phyloP scores from a whole-genome alignment of 2,888 invertebrate species.

The Thysanoteuthis rhombus region DNA sequence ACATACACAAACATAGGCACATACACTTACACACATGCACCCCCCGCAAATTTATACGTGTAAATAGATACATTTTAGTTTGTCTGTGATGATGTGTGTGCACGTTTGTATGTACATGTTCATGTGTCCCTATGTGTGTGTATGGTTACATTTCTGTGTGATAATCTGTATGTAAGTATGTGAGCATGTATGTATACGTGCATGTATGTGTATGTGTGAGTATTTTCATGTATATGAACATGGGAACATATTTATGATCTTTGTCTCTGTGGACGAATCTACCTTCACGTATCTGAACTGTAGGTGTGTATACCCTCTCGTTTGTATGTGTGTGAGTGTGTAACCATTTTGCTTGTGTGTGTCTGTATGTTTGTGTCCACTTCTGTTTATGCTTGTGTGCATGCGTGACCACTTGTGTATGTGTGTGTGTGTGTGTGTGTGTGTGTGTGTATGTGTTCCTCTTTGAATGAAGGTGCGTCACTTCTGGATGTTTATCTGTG shows the following conservation, averaged over 20 bases:
- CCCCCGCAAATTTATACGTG: too few relatives aligned
- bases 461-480: too few relatives aligned
- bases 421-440: not conserved
- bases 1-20: too few relatives aligned
- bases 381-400: not conserved
- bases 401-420: not conserved
- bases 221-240: not conserved
- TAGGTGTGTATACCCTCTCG: too few relatives aligned
- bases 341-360: not conserved
- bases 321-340: too few relatives aligned
- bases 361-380: not conserved
- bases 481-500: too few relatives aligned
- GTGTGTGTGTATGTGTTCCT: not conserved
- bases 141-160: not conserved
- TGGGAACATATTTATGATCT: not conserved
- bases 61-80: too few relatives aligned
- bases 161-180: not conserved
- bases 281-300: too few relatives aligned
- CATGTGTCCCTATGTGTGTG: not conserved
- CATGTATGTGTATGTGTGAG: not conserved
- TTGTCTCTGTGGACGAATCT: too few relatives aligned
- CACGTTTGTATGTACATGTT: not conserved
- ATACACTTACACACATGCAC: too few relatives aligned
- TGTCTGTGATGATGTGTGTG: not conserved
- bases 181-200: not conserved